Evolutionary conservation across 2,113 vertebrate genomes (phyloP), one percentile per base, ranked within the genome.

Genomic region (Thermophis baileyi): DNA sequence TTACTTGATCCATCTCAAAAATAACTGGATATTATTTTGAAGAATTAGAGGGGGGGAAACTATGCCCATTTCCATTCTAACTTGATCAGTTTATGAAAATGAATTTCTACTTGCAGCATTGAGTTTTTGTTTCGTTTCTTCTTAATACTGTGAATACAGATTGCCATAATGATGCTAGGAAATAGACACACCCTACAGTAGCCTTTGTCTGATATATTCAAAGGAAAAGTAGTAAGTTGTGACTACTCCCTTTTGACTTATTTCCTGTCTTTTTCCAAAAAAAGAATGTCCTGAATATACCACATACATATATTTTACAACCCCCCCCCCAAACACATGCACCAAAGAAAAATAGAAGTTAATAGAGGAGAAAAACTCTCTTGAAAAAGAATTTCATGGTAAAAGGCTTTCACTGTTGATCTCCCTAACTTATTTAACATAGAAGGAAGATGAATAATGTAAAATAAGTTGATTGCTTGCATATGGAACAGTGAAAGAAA

Each of bases 351-450:
- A 94, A 96, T 93, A 94, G 96, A 94, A 95, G 94, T 96, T 96
- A 94, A 95, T 93, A 87, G 95, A 96, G 94, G 96, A 93, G 89
- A 94, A 96, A 88, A 95, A 93, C 93, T 95, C 89, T 94, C 87
- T 81, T 30, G 12, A 57, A 95, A 95, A 85, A 90, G 92, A 91
- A 85, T 1, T 94, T 94, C 89, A 18, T 95, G 93, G 90, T 96
- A 95, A 96, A 95, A 96, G 90, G 85, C 69, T 90, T 94, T 92
- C 93, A 9, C 91, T 87, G 93, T 94, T 90, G 44, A 90, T 95
- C 57, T 88, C 46, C 50, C 89, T 24, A 47, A 92, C 40, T 88
- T 54, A 88, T 90, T 92, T 90, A 89, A 46, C 30, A 44, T 94
- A 6, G 40, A 86, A 91, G 53, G 22, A 57, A 89, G 40, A 50